A percentile compares a stretch with the other conserved stretches of the same genome.
phyloP scores from a whole-genome alignment of 2,888 invertebrate genomes.

The Amphipyra berbera region DNA sequence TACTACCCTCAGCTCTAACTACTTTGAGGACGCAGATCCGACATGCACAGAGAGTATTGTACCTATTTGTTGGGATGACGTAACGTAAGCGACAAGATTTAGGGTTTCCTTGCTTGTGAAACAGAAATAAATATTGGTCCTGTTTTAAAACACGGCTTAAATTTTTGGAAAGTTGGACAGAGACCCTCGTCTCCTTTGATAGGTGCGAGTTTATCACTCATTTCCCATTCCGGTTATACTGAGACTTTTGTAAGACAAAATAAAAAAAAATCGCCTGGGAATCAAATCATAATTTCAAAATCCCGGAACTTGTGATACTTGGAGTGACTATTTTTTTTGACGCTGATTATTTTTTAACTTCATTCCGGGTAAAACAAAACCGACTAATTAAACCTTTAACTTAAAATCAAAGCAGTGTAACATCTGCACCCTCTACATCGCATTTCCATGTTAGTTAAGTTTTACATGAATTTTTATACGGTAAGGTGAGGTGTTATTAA shows the following conservation, averaged over 20 bases:
- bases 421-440: constrained; percentile 52
- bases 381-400: background rate
- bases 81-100: background rate
- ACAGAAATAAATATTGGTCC: background rate
- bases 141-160: no score
- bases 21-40: constrained; percentile 55
- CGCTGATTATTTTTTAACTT: no score
- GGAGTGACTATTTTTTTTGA: no score
- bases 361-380: background rate
- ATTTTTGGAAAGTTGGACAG: no score
- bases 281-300: no score
- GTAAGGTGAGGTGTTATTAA: constrained; percentile 75
- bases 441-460: constrained; percentile 68
- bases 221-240: no score
- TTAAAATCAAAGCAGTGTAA: constrained; percentile 56
- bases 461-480: constrained; percentile 76
- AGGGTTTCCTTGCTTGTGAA: background rate
- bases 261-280: no score
- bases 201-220: no score
- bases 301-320: no score
- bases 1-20: constrained; percentile 66
- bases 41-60: constrained; percentile 44
- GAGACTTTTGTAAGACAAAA: no score
- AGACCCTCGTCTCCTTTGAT: no score
- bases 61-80: constrained; percentile 25